Evolutionary conservation across 1,140 invertebrate genomes (phyloP).

Genomic region (Leucophenga varia): DNA sequence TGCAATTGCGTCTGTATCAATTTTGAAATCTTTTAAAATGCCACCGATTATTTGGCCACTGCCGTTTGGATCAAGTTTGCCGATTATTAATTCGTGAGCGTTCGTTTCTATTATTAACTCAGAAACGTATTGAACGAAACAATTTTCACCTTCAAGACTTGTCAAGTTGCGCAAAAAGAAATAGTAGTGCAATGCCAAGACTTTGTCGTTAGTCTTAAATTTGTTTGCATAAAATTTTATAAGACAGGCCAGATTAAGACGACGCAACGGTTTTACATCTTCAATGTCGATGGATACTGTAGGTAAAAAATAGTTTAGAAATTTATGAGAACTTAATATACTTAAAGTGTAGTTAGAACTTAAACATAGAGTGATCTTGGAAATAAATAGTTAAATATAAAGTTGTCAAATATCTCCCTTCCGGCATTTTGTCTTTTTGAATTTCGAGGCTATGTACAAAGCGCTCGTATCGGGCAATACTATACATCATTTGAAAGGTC

Average conservation of each 20-base stretch:
- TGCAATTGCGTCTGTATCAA: constrained; percentile 61
- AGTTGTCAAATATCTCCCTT: no score
- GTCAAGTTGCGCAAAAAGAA: constrained; percentile 81
- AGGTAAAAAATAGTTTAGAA: no score
- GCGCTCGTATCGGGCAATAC: no score
- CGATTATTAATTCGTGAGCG: constrained; percentile 76
- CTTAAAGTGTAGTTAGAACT: no score
- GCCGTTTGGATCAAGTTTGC: constrained; percentile 67
- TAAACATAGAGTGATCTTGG: no score
- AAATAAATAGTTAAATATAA: no score
- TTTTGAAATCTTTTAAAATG: constrained; percentile 64
- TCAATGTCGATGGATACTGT: constrained; percentile 75
- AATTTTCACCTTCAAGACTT: constrained; percentile 73
- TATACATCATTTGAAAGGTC: no score
- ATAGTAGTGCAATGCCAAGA: constrained; percentile 90
- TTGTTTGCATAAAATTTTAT: constrained; percentile 86
- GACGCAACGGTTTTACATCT: constrained; percentile 74
- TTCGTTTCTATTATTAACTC: constrained; percentile 78
- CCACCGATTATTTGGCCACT: constrained; percentile 24
- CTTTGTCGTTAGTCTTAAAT: constrained; percentile 85
- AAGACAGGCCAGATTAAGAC: constrained; percentile 84
- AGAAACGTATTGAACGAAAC: constrained; percentile 83
- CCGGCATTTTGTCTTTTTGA: no score
- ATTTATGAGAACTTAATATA: no score
- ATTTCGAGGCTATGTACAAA: no score